Percentiles rank a stretch among this genome's conserved stretches.
These are phyloP conservation scores for Aspidiotus destructor DNA, from an alignment of 2,888 invertebrate genomes.

Conservation along the genomic window DNA sequence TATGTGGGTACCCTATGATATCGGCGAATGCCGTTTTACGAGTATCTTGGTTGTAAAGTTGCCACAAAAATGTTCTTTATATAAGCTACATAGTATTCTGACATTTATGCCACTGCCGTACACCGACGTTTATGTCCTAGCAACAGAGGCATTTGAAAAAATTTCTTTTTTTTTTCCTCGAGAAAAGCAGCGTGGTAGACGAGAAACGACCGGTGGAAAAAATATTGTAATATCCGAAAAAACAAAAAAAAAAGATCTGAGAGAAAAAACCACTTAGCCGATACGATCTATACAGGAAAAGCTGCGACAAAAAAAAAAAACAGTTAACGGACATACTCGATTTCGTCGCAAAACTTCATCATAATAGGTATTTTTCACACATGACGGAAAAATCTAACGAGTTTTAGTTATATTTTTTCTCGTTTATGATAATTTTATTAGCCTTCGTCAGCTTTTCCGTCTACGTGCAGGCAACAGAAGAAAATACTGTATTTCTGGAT, in stretches of 20 bases:
- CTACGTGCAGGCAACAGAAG: neutral
- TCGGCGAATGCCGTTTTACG: conserved; percentile 30
- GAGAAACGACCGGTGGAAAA: neutral
- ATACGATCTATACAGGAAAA: neutral
- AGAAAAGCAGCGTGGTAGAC: neutral
- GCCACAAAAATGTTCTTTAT: conserved; percentile 29
- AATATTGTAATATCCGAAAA: neutral
- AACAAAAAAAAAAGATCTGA: neutral
- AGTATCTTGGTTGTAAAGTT: conserved; percentile 31
- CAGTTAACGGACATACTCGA: neutral
- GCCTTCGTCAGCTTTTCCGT: neutral
- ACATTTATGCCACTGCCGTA: conserved; percentile 25
- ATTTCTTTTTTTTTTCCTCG: neutral
- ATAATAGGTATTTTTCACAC: conserved; percentile 7
- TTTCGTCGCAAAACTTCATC: neutral
- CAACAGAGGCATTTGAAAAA: conserved; percentile 5
- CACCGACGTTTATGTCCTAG: conserved; percentile 16
- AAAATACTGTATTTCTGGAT: too few species aligned
- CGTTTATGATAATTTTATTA: conserved; percentile 2
- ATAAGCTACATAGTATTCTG: conserved; percentile 29
- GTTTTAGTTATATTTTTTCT: neutral
- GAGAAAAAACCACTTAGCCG: neutral
- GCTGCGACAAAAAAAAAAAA: neutral
- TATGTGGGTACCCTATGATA: conserved; percentile 30
- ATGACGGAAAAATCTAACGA: conserved; percentile 4